Base-by-base conservation (phyloP, 2,113 vertebrate genomes). In the Catagonus wagneri region DNA sequence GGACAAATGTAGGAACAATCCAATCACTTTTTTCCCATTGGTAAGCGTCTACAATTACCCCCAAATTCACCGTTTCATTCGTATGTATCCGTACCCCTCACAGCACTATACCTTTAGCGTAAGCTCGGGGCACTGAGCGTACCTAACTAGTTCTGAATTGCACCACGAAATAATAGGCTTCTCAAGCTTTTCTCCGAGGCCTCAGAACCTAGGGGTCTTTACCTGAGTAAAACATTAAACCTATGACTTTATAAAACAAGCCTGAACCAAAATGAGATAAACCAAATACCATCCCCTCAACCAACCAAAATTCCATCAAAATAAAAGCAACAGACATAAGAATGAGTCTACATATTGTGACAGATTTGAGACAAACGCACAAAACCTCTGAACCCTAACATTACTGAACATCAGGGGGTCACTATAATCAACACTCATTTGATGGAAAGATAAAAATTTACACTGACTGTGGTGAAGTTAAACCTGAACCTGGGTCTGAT, bases 141-240 rank as follows among this genome's bases (percentile, higher is more conserved):
- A 79, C 74, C 93, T 90, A 85, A 93, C 60, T 71, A 93, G 93
- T 54, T 96, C 13, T 88, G 22, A 95, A 90, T 20, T 89, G 92
- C 89, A 97, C n/a, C 39, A 86, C 83, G 65, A 95, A 97, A 69
- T 92, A 95, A 81, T 0, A 90, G n/a, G 44, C 52, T 97, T 94
- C 69, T 36, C 7, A 91, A 93, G 20, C 16, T 74, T 94, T 90
- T 76, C 27, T 97, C 93, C 58, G 58, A 93, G 14, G 85, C 44
- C 23, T 89, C 93, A 95, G 61, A 93, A 95, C 0, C 36, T 79
- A 71, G 12, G n/a, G 66, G 52, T 14, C 60, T 89, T 93, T 93
- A 96, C 97, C 65, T 93, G 91, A 97, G 93, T 76, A 89, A 89
- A 94, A 94, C 96, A 95, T 66, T 81, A 97, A 96, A 84, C 54